Evolutionary conservation across 1,140 invertebrate genomes (phyloP), one percentile per base, ranked within the genome.

Genomic region (Hylaeus volcanicus): DNA sequence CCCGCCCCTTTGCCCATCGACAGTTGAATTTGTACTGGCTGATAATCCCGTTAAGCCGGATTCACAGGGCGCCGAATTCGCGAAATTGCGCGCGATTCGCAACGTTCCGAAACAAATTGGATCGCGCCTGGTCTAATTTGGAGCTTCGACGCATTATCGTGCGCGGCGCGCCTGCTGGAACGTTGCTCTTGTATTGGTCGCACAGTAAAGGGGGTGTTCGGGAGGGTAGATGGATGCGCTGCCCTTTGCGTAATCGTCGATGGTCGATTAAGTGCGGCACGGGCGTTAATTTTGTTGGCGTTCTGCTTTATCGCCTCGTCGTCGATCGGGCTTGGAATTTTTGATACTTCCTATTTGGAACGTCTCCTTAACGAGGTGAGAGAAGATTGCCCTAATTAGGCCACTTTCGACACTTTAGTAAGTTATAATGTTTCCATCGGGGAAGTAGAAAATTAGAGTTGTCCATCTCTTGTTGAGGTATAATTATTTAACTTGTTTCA

Each of bases 41-140:
- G 66, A 76, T 86, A 82, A 86, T 86, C 84, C 82, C 74, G 74
- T 86, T 85, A 74, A 85, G 61, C 65, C 60, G 65, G 65, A 78
- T 82, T 86, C 60, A 66, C 74, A 75, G 73, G 39, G 5, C 53
- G 63, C 26, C 15, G 65, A 56, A 82, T 74, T 85, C 60, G 74
- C 43, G 48, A 71, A 85, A 86, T 82, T 78, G 60, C 73, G 41
- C 58, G 43, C 69, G 68, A 58, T 71, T 81, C 64, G 53, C 15
- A 3, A 15, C 56, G 72, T 60, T 81, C 11, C 66, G 26, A 74
- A 60, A 74, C 78, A 45, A 80, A 80, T 74, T 74, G 53, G 78
- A 58, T 79, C 61, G 61, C 48, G 26, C 53, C 45, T 11, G 70
- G 63, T 74, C 71, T 80, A 80, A 74, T 80, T 80, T 66, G 26